Conservation (phyloP, 2,888 invertebrate genomes). For the Caenorhabditis sp. region DNA sequence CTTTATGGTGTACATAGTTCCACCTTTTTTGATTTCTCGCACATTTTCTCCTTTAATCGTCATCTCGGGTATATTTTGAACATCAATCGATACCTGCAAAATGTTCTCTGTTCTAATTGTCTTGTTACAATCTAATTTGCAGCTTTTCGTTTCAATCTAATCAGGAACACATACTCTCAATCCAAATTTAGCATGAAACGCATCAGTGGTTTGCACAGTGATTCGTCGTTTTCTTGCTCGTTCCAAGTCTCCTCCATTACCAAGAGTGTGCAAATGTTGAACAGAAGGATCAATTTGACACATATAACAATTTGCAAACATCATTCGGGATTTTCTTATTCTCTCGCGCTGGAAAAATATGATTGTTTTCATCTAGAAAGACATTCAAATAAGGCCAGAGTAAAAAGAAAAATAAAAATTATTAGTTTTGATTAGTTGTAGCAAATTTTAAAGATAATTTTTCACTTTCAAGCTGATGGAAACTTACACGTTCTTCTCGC, state of each 20-base stretch:
- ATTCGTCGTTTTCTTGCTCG: slow-evolving; percentile 24
- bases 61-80: slow-evolving; percentile 30
- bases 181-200: slow-evolving; percentile 8
- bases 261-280: slow-evolving; percentile 57
- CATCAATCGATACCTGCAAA: slow-evolving; percentile 24
- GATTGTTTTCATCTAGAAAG: too few species aligned
- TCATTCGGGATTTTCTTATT: slow-evolving; percentile 26
- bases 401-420: not conserved
- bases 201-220: slow-evolving; percentile 18
- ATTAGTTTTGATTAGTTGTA: too few species aligned
- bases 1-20: slow-evolving; percentile 32
- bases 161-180: slow-evolving; percentile 5
- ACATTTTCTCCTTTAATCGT: slow-evolving; percentile 38
- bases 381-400: too few species aligned
- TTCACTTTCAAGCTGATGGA: not conserved
- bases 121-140: not conserved
- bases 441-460: not conserved
- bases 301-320: slow-evolving; percentile 56
- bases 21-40: slow-evolving; percentile 33
- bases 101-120: not conserved
- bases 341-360: slow-evolving; percentile 13
- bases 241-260: slow-evolving; percentile 39
- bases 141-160: not conserved
- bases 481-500: not conserved
- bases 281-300: slow-evolving; percentile 53